A percentile compares a stretch with the other conserved stretches of the same genome.
Conservation (phyloP, 1,140 invertebrate genomes). For the Zaprionus kolodkinae region DNA sequence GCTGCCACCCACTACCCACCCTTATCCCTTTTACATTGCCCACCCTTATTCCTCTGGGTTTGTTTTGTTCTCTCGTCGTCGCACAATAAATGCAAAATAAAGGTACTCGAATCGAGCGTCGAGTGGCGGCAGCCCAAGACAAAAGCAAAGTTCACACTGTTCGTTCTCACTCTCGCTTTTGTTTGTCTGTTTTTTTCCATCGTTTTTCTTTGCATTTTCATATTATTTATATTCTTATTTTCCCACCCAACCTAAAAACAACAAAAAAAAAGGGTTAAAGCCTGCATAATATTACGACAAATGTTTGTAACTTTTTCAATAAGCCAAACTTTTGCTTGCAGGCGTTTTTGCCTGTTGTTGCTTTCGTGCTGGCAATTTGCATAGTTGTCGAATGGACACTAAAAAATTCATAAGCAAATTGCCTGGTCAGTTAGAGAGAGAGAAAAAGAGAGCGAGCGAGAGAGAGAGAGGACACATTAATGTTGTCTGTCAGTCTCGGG, state of each 20-base stretch:
- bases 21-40: neutral
- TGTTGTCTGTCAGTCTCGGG: constrained; percentile 31
- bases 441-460: neutral
- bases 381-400: constrained; percentile 53
- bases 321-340: constrained; percentile 72
- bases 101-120: constrained; percentile 60
- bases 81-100: constrained; percentile 75
- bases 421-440: constrained; percentile 25
- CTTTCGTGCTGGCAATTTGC: constrained; percentile 56
- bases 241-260: neutral
- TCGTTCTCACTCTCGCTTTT: constrained; percentile 6
- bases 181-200: neutral
- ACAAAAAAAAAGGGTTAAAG: constrained; percentile 56
- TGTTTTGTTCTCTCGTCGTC: constrained; percentile 61
- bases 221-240: constrained; percentile 9
- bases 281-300: constrained; percentile 79
- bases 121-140: constrained; percentile 55
- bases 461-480: constrained; percentile 3
- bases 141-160: constrained; percentile 60
- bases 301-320: constrained; percentile 78
- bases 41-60: constrained; percentile 7
- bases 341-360: constrained; percentile 18
- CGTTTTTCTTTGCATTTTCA: constrained; percentile 5
- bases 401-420: constrained; percentile 73
- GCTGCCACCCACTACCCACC: too few species aligned